phyloP scores from a whole-genome alignment of 2,888 invertebrate genomes.

The Strigamia maritima region DNA sequence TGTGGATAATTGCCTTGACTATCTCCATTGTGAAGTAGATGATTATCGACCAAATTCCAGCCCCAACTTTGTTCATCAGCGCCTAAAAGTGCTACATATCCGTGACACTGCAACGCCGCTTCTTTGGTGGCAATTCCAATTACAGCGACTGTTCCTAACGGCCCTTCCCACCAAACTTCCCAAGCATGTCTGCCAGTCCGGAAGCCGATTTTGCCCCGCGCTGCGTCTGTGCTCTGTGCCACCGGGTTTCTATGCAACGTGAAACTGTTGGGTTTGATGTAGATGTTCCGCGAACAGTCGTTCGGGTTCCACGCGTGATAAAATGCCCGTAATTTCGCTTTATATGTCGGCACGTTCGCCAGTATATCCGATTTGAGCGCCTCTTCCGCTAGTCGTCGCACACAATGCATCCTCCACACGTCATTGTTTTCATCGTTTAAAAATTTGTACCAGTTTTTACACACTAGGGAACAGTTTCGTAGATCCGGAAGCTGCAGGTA shows the following conservation, averaged over 20 bases:
- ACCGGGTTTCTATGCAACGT: constrained; percentile 97
- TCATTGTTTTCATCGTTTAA: constrained; percentile 91
- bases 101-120: constrained; percentile 87
- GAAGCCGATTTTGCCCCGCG: constrained; percentile 78
- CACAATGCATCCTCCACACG: constrained; percentile 88
- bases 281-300: constrained; percentile 95
- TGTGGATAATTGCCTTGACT: constrained; percentile 90
- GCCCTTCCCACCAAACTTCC: constrained; percentile 99
- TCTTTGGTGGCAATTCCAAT: constrained; percentile 93
- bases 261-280: constrained; percentile 93
- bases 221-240: constrained; percentile 96
- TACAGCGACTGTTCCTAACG: constrained; percentile 95
- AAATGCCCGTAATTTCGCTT: constrained; percentile 88
- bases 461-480: constrained; percentile 83
- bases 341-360: constrained; percentile 81
- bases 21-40: constrained; percentile 92
- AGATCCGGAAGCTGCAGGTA: constrained; percentile 83
- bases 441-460: constrained; percentile 87
- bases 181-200: constrained; percentile 89
- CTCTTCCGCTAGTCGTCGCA: constrained; percentile 79
- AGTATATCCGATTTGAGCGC: constrained; percentile 86
- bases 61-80: constrained; percentile 98
- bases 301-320: constrained; percentile 95
- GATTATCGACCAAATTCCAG: constrained; percentile 98
- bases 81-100: constrained; percentile 91